phyloP scores from a whole-genome alignment of 2,113 vertebrate species.

The Apeltes quadracus region DNA sequence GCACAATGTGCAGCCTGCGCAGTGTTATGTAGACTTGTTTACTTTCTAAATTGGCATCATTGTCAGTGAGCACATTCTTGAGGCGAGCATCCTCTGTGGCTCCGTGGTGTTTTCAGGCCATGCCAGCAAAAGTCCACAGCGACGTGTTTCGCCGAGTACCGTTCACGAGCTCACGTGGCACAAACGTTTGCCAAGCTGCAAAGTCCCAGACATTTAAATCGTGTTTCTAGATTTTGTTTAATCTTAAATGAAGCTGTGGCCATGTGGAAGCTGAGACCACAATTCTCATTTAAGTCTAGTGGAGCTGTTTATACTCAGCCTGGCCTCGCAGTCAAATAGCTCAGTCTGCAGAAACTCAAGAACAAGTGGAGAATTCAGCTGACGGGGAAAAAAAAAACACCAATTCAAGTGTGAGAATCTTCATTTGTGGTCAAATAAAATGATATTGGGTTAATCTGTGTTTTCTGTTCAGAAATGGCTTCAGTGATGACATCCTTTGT shows the following conservation, averaged over 20 bases:
- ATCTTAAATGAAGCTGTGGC: constrained; percentile 1
- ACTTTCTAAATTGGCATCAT: constrained; percentile 56
- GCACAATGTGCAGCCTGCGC: constrained; percentile 49
- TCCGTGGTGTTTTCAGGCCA: constrained; percentile 15
- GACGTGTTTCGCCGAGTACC: constrained; percentile 26
- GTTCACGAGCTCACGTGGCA: constrained; percentile 18
- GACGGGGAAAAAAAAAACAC: neutral
- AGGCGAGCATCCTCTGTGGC: constrained; percentile 32
- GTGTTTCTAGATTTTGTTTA: neutral
- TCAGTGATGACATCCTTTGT: neutral
- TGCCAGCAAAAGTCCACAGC: constrained; percentile 29
- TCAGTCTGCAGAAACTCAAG: constrained; percentile 6
- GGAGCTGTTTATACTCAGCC: neutral
- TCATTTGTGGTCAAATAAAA: constrained; percentile 3
- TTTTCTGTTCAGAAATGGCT: neutral
- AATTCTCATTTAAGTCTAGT: constrained; percentile 11
- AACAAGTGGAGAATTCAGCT: neutral
- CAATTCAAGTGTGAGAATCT: neutral
- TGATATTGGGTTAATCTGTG: constrained; percentile 9
- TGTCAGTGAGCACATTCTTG: constrained; percentile 45
- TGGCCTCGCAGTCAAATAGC: constrained; percentile 9
- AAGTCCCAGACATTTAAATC: neutral
- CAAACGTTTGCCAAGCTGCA: constrained; percentile 6
- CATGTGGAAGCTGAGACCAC: neutral
- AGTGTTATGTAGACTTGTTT: constrained; percentile 57